Percentiles rank a stretch among this genome's conserved stretches.
phyloP scores from a whole-genome alignment of 92 coral and sea anemone species.

The Porites divaricata region DNA sequence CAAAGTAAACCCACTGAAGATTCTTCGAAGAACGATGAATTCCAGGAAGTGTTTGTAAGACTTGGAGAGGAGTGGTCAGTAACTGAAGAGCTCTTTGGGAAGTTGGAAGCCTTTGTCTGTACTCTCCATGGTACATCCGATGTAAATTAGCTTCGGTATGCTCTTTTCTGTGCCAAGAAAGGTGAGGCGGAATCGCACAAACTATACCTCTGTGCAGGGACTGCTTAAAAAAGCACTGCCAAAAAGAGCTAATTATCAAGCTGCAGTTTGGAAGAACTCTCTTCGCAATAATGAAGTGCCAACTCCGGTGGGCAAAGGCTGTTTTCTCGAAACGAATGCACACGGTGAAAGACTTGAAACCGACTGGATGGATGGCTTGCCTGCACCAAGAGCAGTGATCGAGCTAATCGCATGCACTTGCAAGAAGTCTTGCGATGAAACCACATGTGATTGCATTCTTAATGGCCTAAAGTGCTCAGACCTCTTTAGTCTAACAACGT shows the following conservation, averaged over 20 bases:
- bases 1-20: slow-evolving; percentile 29
- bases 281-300: background rate
- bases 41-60: slow-evolving; percentile 14
- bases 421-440: too few species aligned
- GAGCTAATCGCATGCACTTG: background rate
- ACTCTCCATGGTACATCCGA: slow-evolving; percentile 27
- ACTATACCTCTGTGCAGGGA: slow-evolving; percentile 22
- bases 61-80: slow-evolving; percentile 26
- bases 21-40: slow-evolving; percentile 15
- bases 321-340: background rate
- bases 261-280: background rate
- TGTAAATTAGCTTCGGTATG: slow-evolving; percentile 2
- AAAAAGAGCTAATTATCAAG: background rate
- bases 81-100: slow-evolving; percentile 16
- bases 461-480: background rate
- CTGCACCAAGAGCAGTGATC: background rate
- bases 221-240: slow-evolving; percentile 16
- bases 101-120: slow-evolving; percentile 51
- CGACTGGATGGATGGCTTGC: background rate
- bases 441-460: too few species aligned
- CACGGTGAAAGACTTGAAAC: background rate
- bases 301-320: background rate
- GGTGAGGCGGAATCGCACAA: slow-evolving; percentile 40
- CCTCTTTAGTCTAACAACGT: background rate
- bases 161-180: too few species aligned